A percentile compares a stretch with the other conserved stretches of the same genome.
Evolutionary conservation across 1,140 invertebrate species (phyloP).

Genomic region (Diorhabda elongata): DNA sequence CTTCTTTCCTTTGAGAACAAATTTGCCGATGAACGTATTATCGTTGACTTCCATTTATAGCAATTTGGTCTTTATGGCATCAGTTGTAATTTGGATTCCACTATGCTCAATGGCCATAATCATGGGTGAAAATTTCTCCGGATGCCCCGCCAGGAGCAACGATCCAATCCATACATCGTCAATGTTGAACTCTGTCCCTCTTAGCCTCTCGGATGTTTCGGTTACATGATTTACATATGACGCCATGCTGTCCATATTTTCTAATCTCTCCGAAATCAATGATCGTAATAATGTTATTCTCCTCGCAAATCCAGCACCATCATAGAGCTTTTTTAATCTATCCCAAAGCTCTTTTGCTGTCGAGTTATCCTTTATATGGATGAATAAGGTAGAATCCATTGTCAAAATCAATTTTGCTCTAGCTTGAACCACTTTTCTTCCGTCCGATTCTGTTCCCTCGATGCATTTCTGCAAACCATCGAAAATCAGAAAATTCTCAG

Average conservation of each 20-base stretch:
- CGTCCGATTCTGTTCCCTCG: not conserved
- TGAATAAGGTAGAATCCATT: not conserved
- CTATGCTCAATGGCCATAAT: slow-evolving; percentile 42
- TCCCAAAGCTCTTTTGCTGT: not conserved
- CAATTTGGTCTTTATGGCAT: slow-evolving; percentile 30
- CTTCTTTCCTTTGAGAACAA: not conserved
- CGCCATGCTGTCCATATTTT: slow-evolving; percentile 28
- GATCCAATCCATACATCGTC: slow-evolving; percentile 42
- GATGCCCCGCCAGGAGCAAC: slow-evolving; percentile 41
- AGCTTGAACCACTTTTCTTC: not conserved
- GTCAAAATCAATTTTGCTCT: not conserved
- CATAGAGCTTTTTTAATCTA: not conserved
- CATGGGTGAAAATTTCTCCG: slow-evolving; percentile 42
- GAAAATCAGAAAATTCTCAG: not conserved
- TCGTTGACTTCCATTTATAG: slow-evolving; percentile 13
- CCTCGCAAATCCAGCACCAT: slow-evolving; percentile 2
- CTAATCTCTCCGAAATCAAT: slow-evolving; percentile 28
- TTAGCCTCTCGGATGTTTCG: slow-evolving; percentile 27
- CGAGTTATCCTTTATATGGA: not conserved
- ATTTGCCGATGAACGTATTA: slow-evolving; percentile 6
- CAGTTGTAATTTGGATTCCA: slow-evolving; percentile 28
- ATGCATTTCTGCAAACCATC: not conserved
- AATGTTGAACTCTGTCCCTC: slow-evolving; percentile 33
- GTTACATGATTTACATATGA: slow-evolving; percentile 31
- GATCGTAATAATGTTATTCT: slow-evolving; percentile 24